These are phyloP conservation scores for Watsonalla cultraria DNA, from an alignment of 2,888 invertebrate genomes.

Conservation along the genomic window DNA sequence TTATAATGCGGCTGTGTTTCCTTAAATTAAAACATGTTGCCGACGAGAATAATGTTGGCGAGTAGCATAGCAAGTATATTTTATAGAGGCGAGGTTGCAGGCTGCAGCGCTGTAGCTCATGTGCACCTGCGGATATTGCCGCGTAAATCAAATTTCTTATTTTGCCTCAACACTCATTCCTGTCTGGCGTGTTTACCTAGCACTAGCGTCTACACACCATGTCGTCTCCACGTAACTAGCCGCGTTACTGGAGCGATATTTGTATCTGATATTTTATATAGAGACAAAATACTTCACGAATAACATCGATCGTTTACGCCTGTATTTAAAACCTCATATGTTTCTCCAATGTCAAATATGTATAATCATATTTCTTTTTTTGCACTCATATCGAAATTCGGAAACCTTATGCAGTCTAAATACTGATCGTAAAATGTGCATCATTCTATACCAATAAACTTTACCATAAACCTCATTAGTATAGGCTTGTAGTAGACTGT, in stretches of 20 bases:
- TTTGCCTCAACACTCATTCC: constrained; percentile 54
- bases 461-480: constrained; percentile 45
- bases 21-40: background rate
- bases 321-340: too few relatives aligned
- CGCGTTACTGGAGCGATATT: background rate
- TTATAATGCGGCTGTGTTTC: too few relatives aligned
- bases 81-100: constrained; percentile 23
- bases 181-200: constrained; percentile 25
- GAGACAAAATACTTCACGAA: too few relatives aligned
- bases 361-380: too few relatives aligned
- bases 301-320: too few relatives aligned
- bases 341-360: too few relatives aligned
- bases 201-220: constrained; percentile 1
- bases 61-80: constrained; percentile 27
- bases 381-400: background rate
- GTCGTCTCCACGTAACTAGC: background rate
- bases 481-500: constrained; percentile 40
- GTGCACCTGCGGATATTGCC: constrained; percentile 70
- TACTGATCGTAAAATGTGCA: background rate
- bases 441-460: background rate
- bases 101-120: constrained; percentile 38
- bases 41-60: constrained; percentile 26
- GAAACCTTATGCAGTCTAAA: too few relatives aligned
- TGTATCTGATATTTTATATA: too few relatives aligned
- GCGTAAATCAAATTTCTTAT: constrained; percentile 71